Evolutionary conservation across 1,140 invertebrate species (phyloP), one percentile per base, ranked within the genome.

Genomic region (Thrips palmi): DNA sequence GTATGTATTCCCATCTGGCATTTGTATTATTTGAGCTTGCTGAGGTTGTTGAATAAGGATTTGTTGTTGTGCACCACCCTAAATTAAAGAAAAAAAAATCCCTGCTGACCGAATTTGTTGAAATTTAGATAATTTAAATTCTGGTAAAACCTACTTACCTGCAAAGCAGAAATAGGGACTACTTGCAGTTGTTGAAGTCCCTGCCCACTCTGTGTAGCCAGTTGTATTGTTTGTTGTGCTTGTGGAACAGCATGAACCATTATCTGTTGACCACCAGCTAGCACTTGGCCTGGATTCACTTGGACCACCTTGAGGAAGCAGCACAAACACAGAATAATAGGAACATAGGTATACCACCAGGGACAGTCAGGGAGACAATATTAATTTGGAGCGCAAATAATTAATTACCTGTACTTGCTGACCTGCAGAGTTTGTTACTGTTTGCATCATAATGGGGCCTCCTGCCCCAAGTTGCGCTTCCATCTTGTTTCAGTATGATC

Each of bases 1-100:
- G 44, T 83, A 80, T 0, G 86, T 88, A 56, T 93, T 87, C n/a
- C 88, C 88, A 63, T 93, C 87, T 1, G 81, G 65, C 7, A 85
- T 85, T 55, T 92, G 87, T 23, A 94, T 71, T 18, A 94, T 66
- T 56, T 88, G 74, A 35, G 78, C 74, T 41, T 65, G 66, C 37
- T 68, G 57, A 7, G 63, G 68, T 43, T 70, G 68, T 41, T 67
- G 65, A 23, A 70, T 61, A 8, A 67, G 57, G 39, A 67, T 63
- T 49, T 68, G 65, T 28, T 59, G 63, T n/a, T 53, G 56, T 38
- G 59, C 51, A 7, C 45, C 45, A 32, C 47, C 42, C 18, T 50
- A 45, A 33, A 44, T 40, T 19, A 45, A 33, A 43, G 28, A 10
- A 23, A 19, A 48, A 22, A 29, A 11, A 8, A 33, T 39, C 22